Base-by-base conservation (phyloP, 2,888 invertebrate genomes). In the Acronicta alni region DNA sequence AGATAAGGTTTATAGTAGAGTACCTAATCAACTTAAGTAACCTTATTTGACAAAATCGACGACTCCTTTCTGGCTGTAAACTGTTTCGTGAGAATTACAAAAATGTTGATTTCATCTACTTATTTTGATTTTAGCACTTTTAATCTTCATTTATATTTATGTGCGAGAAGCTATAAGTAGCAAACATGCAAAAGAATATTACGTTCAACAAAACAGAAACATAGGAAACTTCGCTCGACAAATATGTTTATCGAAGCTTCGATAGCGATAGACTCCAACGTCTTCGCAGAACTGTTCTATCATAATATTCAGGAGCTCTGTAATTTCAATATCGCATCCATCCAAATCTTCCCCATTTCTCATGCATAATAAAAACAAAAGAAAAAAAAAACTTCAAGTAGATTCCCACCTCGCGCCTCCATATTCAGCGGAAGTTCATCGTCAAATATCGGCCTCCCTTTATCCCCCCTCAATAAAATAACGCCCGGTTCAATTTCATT, bases 401-500 rank as follows among this genome's bases (percentile, higher is more conserved):
- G 61, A 73, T 81, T 83, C 61, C 70, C 80, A 72, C 80, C 76
- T 81, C 61, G 53, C 65, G 63, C 38, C 56, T 65, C 56, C 63
- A 63, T 68, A 61, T 72, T 72, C 67, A 61, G 45, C 46, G 52
- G 67, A 69, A 82, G 77, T 80, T 82, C 80, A 78, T 72, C 79
- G 73, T 75, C 76, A 80, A 78, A 79, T 80, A 80, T 78, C 66
- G 69, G 58, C 61, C 38, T 58, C 53, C 37, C 37, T 18, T 44
- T 14, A 9, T 30, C 63, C 66, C 73, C 72, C 68, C 67, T 72
- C 80, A 76, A 80, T 81, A 80, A 79, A 77, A 77, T 79, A 81
- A 75, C 80, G 77, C 77, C 71, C 70, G 72, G 79, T 81, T 84
- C 86, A 85, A 88, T 87, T 85, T 85, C 84, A 88, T 88, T 88